Percentiles rank a stretch among this genome's conserved stretches.
Evolutionary conservation across 1,140 invertebrate species (phyloP).

Genomic region (Leptinotarsa undecemlineata): DNA sequence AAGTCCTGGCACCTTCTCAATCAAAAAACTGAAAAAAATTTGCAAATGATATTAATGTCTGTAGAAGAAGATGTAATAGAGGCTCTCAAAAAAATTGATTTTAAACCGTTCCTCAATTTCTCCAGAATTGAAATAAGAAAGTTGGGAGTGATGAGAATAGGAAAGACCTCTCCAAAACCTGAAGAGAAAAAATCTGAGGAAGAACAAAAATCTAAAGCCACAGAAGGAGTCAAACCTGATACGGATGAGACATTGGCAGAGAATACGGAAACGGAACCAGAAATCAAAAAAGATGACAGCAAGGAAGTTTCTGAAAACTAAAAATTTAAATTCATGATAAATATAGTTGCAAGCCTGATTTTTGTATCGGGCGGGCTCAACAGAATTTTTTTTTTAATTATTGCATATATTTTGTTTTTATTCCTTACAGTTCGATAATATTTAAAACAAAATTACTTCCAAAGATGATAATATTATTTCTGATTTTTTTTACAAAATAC

Average conservation of each 20-base stretch:
- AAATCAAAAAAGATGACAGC: background rate
- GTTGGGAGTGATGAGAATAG: constrained; percentile 1
- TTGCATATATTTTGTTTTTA: too few relatives aligned
- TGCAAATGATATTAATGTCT: background rate
- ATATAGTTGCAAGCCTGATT: too few relatives aligned
- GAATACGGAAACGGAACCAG: background rate
- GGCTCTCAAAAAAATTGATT: constrained; percentile 4
- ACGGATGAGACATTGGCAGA: background rate
- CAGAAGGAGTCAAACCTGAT: background rate
- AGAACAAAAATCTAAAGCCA: constrained; percentile 4
- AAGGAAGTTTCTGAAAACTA: too few relatives aligned
- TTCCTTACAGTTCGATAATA: too few relatives aligned
- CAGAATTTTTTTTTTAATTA: too few relatives aligned
- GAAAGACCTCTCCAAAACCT: background rate
- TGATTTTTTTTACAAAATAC: too few relatives aligned
- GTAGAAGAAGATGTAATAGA: constrained; percentile 3
- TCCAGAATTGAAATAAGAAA: constrained; percentile 9
- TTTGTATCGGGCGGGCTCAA: too few relatives aligned
- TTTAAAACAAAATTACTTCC: too few relatives aligned
- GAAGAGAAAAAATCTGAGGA: background rate
- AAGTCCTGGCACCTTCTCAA: constrained; percentile 4
- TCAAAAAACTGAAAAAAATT: constrained; percentile 1
- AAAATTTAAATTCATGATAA: too few relatives aligned
- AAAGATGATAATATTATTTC: too few relatives aligned
- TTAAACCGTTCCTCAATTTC: constrained; percentile 14